Conservation (phyloP, 2,113 vertebrate species). For the Syrrhaptes paradoxus region DNA sequence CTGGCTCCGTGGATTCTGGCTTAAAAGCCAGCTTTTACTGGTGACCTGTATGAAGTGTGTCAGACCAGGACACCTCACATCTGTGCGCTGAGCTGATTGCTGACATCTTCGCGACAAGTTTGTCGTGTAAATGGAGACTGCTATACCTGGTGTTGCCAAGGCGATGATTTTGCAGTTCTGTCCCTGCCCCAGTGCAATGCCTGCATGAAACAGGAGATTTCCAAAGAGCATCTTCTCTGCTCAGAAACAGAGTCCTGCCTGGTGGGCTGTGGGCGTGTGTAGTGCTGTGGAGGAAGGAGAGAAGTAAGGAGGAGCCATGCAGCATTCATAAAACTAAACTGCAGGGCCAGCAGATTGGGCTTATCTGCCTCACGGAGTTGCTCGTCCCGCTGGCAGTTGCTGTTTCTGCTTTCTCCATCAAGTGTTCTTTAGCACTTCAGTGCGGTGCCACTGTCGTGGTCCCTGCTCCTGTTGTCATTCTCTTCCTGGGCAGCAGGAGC, state of each 20-base stretch:
- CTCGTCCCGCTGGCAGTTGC: background rate
- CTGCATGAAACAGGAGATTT: background rate
- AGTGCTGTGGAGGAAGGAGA: background rate
- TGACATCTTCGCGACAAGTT: background rate
- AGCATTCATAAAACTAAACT: background rate
- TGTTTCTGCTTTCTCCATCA: background rate
- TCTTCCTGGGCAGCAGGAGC: background rate
- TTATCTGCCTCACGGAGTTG: background rate
- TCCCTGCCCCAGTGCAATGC: background rate
- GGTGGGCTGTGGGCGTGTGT: background rate
- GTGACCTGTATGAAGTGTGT: constrained; percentile 5
- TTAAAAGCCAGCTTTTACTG: too few species aligned
- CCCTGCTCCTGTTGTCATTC: background rate
- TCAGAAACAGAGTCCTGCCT: background rate
- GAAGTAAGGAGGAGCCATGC: background rate
- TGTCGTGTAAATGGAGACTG: background rate
- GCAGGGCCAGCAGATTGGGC: fast-evolving
- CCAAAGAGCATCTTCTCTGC: background rate
- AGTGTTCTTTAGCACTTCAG: background rate
- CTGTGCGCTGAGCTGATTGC: background rate
- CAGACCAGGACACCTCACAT: background rate
- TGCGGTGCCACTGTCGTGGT: background rate
- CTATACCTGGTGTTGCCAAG: background rate
- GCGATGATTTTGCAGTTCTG: background rate
- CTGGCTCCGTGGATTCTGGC: background rate